Conservation (phyloP, 2,797 vertebrate species). For the Lindbergichthys nudifrons region DNA sequence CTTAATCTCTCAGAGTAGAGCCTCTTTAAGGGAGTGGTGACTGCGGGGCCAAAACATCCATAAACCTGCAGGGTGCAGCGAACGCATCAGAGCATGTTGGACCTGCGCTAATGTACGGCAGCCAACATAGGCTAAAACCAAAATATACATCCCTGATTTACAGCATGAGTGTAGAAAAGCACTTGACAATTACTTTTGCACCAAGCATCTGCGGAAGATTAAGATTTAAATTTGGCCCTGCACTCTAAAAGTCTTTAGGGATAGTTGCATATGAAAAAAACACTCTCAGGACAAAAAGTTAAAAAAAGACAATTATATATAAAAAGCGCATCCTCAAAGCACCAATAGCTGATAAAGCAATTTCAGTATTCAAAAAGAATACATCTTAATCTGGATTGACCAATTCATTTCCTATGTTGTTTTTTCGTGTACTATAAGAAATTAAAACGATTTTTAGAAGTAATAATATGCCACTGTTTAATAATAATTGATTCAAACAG, state of each 20-base stretch:
- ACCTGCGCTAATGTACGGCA: conserved; percentile 50
- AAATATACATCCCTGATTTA: conserved; percentile 48
- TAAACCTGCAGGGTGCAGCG: conserved; percentile 71
- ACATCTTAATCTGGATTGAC: neutral
- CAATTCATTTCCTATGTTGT: neutral
- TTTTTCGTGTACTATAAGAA: neutral
- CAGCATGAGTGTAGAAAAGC: conserved; percentile 29
- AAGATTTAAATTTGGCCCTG: conserved; percentile 46
- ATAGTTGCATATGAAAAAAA: conserved; percentile 23
- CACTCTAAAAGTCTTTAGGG: conserved; percentile 46
- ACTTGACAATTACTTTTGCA: conserved; percentile 35
- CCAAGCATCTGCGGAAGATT: conserved; percentile 44
- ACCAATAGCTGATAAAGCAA: neutral
- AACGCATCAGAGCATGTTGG: conserved; percentile 65
- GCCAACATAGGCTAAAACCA: conserved; percentile 55
- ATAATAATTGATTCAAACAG: neutral
- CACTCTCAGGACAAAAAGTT: conserved; percentile 25
- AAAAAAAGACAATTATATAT: conserved; percentile 3
- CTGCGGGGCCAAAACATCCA: conserved; percentile 75
- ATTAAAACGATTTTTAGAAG: conserved; percentile 12
- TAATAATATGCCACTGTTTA: conserved; percentile 11
- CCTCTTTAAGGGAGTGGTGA: conserved; percentile 73
- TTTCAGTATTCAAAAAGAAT: conserved; percentile 8
- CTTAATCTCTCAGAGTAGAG: conserved; percentile 82
- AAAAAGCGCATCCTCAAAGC: neutral